Base-by-base conservation (phyloP, 2,888 invertebrate genomes). In the Willowsia nigromaculata region DNA sequence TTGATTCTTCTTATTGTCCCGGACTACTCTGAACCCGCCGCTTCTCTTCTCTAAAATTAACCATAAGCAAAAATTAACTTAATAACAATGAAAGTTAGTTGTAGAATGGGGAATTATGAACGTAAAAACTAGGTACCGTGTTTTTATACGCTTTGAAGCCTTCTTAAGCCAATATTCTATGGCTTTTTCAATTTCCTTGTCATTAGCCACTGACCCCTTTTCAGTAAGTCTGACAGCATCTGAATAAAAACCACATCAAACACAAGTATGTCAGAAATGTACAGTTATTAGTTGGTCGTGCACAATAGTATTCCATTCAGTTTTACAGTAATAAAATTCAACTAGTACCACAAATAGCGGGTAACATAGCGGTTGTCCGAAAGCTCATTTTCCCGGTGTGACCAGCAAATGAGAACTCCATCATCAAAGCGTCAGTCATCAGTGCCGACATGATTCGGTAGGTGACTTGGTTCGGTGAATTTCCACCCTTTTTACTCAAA, bases 381-480 rank as follows among this genome's bases (percentile, higher is more conserved):
- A 83, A 83, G 18, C 53, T 33, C 5, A 25, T 22, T 71, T 71
- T 83, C 15, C 68, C 83, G 7, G 68, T 50, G 0, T 40, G 68
- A 0, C 83, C 83, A 30, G 68, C 71, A 30, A 53, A 47, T 0
- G 83, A 30, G 33, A 83, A 83, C 5, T 27, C 11, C 9, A 30
- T 13, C 83, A 68, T 83, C 9, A 83, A 25, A 0, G 50, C 53
- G 33, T 83, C 71, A 6, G 83, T 83, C 83, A 83, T 83, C 25
- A 83, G 22, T 1, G 71, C 50, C 1, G 68, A n/a, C 68, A 83
- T 50, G 1, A 68, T 62, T 47, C 83, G 18, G 27, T 83, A 33
- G 15, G 40, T 40, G 0, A 40, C 22, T 53, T 83, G 83, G 18
- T 83, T 83, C 7, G 50, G 18, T 0, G 30, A 50, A 18, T 71